Percentiles rank a stretch among this genome's conserved stretches.
phyloP scores from a whole-genome alignment of 2,797 vertebrate genomes.

The Philypnodon macrostomus region DNA sequence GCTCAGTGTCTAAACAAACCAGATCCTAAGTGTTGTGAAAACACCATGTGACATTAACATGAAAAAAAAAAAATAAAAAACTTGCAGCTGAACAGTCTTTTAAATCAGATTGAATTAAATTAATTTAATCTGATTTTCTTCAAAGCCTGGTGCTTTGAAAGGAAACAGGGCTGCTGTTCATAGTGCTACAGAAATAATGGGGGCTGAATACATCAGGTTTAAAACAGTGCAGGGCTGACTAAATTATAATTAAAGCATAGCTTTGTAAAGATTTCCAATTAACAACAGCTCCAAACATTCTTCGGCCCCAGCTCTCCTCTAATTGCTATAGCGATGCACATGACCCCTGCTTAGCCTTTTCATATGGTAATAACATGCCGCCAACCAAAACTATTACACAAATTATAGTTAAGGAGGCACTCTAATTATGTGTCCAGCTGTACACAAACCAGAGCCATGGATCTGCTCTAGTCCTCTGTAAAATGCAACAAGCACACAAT shows the following conservation, averaged over 20 bases:
- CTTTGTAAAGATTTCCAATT: slow-evolving; percentile 82
- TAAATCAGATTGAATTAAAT: slow-evolving; percentile 78
- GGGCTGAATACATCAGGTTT: slow-evolving; percentile 74
- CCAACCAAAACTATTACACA: slow-evolving; percentile 82
- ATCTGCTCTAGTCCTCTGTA: slow-evolving; percentile 46
- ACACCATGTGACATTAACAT: slow-evolving; percentile 66
- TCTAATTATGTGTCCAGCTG: slow-evolving; percentile 81
- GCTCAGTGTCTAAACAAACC: slow-evolving; percentile 53
- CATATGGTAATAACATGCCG: slow-evolving; percentile 83
- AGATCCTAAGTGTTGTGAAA: slow-evolving; percentile 43
- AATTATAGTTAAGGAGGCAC: slow-evolving; percentile 81
- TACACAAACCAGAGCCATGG: slow-evolving; percentile 69
- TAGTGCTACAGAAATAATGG: slow-evolving; percentile 73
- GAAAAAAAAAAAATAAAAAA: slow-evolving; percentile 67
- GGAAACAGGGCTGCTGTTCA: slow-evolving; percentile 75
- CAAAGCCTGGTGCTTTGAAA: slow-evolving; percentile 75
- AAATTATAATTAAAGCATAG: slow-evolving; percentile 82
- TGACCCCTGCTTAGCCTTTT: slow-evolving; percentile 82
- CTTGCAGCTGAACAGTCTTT: slow-evolving; percentile 64
- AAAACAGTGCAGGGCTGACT: slow-evolving; percentile 75
- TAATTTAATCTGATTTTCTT: slow-evolving; percentile 78
- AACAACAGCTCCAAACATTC: slow-evolving; percentile 81
- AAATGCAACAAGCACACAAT: slow-evolving; percentile 63
- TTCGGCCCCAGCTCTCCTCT: slow-evolving; percentile 75
- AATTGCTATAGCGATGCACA: slow-evolving; percentile 77